Percentiles rank a stretch among this genome's conserved stretches.
Evolutionary conservation across 2,113 vertebrate species (phyloP).

Genomic region (Morone saxatilis): DNA sequence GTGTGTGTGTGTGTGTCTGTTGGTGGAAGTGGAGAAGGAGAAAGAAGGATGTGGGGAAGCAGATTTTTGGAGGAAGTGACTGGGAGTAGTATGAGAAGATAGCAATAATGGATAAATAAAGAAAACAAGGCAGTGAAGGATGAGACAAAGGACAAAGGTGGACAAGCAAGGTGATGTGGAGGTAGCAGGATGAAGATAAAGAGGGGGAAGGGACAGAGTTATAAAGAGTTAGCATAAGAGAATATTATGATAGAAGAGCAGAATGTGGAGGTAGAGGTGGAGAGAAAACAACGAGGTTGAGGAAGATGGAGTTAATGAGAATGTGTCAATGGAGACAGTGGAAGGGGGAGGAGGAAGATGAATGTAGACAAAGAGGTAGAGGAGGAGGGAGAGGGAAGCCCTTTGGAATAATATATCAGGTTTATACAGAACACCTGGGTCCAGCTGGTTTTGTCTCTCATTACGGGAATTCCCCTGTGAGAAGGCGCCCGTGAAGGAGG

Average conservation of each 20-base stretch:
- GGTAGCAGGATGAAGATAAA: neutral
- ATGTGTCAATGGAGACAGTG: slow-evolving; percentile 30
- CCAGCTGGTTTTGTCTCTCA: slow-evolving; percentile 66
- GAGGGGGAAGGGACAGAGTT: neutral
- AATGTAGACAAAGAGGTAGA: slow-evolving; percentile 39
- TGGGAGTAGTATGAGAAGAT: neutral
- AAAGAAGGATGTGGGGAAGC: neutral
- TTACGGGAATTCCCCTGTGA: slow-evolving; percentile 62
- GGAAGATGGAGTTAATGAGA: slow-evolving; percentile 45
- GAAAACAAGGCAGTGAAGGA: slow-evolving; percentile 6
- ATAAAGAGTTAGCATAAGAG: slow-evolving; percentile 12
- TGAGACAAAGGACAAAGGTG: neutral
- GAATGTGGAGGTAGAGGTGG: slow-evolving; percentile 10
- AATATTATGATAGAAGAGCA: slow-evolving; percentile 11
- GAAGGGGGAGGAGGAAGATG: slow-evolving; percentile 3
- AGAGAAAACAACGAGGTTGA: slow-evolving; percentile 10
- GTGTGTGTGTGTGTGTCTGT: neutral
- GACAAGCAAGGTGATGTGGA: neutral
- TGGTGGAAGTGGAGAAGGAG: too few species aligned
- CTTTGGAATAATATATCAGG: slow-evolving; percentile 60
- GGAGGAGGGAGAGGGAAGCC: slow-evolving; percentile 41
- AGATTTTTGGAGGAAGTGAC: neutral
- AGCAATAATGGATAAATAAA: neutral
- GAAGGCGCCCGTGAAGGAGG: slow-evolving; percentile 5
- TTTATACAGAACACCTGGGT: slow-evolving; percentile 68